Conservation (phyloP, 2,888 invertebrate species). For the Dicroscelio sp. region DNA sequence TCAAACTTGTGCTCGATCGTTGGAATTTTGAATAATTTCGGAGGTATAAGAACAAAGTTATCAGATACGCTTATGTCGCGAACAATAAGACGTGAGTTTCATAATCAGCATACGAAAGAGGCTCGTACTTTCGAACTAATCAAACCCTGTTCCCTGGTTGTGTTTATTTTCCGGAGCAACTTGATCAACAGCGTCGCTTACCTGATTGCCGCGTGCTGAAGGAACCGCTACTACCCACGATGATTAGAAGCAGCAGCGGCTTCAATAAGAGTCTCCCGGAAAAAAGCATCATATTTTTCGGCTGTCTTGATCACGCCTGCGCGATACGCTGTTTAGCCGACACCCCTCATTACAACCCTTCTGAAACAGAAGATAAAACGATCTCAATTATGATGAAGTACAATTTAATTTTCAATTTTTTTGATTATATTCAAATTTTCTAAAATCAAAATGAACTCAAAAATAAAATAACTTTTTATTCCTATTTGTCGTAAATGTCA, state of each 20-base stretch:
- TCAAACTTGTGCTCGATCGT: conserved; percentile 19
- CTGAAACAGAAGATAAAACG: conserved; percentile 87
- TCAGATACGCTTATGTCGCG: not conserved
- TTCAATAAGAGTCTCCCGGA: conserved; percentile 89
- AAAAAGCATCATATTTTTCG: conserved; percentile 89
- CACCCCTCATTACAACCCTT: conserved; percentile 91
- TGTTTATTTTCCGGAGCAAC: conserved; percentile 65
- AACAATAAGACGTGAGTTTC: conserved; percentile 39
- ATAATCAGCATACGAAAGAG: conserved; percentile 38
- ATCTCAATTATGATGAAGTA: too few relatives aligned
- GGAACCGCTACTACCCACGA: conserved; percentile 89
- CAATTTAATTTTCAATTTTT: too few relatives aligned
- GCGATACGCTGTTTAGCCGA: conserved; percentile 89
- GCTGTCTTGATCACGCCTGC: conserved; percentile 88
- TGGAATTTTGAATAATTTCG: not conserved
- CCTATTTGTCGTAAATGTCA: too few relatives aligned
- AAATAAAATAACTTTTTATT: too few relatives aligned
- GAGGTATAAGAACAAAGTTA: not conserved
- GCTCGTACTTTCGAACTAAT: conserved; percentile 59
- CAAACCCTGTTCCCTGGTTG: conserved; percentile 50
- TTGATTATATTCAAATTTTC: too few relatives aligned
- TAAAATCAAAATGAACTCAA: too few relatives aligned
- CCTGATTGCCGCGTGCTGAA: conserved; percentile 90
- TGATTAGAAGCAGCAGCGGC: conserved; percentile 90
- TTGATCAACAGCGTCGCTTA: conserved; percentile 81